A percentile compares a stretch with the other conserved stretches of the same genome.
phyloP scores from a whole-genome alignment of 2,888 invertebrate species.

The Trachelus tabidus region DNA sequence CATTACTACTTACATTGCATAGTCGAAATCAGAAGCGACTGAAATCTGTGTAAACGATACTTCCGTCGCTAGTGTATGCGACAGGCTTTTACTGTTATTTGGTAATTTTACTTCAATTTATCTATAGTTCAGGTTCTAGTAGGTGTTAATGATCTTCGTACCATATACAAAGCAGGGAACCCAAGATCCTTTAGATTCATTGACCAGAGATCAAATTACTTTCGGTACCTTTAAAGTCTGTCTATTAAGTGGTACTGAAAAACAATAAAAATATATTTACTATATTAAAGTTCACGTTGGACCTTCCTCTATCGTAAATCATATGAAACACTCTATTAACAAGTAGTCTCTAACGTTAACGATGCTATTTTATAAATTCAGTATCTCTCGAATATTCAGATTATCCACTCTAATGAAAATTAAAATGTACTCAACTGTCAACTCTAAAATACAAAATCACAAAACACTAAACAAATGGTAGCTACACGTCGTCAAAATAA shows the following conservation, averaged over 20 bases:
- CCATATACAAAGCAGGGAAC: background rate
- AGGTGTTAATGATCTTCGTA: background rate
- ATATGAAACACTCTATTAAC: background rate
- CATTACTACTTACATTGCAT: background rate
- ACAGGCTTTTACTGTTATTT: background rate
- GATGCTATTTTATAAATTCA: background rate
- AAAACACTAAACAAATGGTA: background rate
- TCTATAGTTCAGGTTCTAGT: background rate
- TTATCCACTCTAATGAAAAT: background rate
- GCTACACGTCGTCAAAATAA: background rate
- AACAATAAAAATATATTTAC: background rate
- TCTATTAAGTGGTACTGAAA: background rate
- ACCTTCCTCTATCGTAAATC: background rate
- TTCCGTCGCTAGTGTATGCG: background rate
- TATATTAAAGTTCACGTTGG: background rate
- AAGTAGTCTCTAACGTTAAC: background rate
- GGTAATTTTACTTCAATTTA: background rate
- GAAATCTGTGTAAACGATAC: background rate
- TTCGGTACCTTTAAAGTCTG: background rate
- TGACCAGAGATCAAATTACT: background rate
- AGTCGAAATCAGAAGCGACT: background rate
- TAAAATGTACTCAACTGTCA: background rate
- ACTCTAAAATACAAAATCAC: background rate
- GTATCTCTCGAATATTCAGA: background rate
- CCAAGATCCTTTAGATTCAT: background rate